These are phyloP conservation scores for Cinara cedri DNA, from an alignment of 2,888 invertebrate genomes.

Conservation along the genomic window DNA sequence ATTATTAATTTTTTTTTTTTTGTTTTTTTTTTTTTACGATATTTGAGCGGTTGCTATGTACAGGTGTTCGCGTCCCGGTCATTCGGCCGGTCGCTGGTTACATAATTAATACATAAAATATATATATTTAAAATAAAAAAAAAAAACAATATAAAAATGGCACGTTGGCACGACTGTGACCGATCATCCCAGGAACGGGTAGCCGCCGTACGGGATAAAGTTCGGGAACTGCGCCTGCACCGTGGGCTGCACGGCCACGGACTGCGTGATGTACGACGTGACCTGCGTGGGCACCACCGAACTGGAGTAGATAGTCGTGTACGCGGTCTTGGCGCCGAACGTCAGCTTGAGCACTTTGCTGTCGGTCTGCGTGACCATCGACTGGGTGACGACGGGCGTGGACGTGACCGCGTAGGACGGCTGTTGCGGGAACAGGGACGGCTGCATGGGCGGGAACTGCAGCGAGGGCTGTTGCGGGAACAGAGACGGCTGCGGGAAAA, in stretches of 20 bases:
- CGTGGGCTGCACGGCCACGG: conserved; percentile 73
- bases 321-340: conserved; percentile 88
- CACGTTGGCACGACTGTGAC: neutral
- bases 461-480: conserved; percentile 64
- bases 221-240: conserved; percentile 73
- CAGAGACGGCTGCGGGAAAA: conserved; percentile 15
- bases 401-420: conserved; percentile 79
- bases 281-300: conserved; percentile 80
- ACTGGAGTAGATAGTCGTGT: conserved; percentile 84
- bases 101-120: neutral
- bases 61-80: neutral
- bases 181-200: conserved; percentile 43
- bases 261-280: conserved; percentile 83
- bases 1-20: no score
- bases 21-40: neutral
- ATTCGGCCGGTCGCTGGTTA: conserved; percentile 11
- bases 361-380: conserved; percentile 78
- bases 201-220: conserved; percentile 66
- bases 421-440: conserved; percentile 68
- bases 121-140: no score
- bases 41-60: conserved; percentile 37
- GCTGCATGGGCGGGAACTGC: conserved; percentile 64
- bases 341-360: conserved; percentile 83
- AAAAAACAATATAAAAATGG: conserved; percentile 5
- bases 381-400: conserved; percentile 80